phyloP scores from a whole-genome alignment of 2,888 invertebrate genomes.

The Euproctis similis region DNA sequence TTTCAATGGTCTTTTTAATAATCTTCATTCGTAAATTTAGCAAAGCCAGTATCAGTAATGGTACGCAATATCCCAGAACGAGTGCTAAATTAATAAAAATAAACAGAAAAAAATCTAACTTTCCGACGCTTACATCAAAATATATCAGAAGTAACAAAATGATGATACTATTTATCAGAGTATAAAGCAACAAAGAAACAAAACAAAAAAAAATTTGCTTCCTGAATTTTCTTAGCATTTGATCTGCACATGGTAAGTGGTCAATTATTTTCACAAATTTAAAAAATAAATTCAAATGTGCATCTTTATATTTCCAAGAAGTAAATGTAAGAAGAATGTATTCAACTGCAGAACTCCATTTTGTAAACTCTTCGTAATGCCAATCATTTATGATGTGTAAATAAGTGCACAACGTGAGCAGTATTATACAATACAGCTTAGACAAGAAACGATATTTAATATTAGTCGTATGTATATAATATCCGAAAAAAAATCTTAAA shows the following conservation, averaged over 20 bases:
- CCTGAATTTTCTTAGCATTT: neutral
- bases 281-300: neutral
- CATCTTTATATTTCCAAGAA: neutral
- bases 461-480: neutral
- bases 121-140: no score
- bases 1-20: no score
- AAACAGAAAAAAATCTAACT: no score
- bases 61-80: no score
- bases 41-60: no score
- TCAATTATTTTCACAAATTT: neutral
- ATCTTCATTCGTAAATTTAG: no score
- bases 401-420: neutral
- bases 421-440: neutral
- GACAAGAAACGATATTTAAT: neutral
- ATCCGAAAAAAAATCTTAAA: neutral
- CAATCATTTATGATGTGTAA: neutral
- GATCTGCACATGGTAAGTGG: neutral
- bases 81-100: no score
- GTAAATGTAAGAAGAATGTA: neutral
- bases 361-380: neutral
- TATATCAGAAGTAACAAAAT: no score
- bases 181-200: no score
- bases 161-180: no score
- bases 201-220: no score
- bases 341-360: neutral